phyloP scores from a whole-genome alignment of 2,113 vertebrate genomes.

The Dicentrarchus labrax region DNA sequence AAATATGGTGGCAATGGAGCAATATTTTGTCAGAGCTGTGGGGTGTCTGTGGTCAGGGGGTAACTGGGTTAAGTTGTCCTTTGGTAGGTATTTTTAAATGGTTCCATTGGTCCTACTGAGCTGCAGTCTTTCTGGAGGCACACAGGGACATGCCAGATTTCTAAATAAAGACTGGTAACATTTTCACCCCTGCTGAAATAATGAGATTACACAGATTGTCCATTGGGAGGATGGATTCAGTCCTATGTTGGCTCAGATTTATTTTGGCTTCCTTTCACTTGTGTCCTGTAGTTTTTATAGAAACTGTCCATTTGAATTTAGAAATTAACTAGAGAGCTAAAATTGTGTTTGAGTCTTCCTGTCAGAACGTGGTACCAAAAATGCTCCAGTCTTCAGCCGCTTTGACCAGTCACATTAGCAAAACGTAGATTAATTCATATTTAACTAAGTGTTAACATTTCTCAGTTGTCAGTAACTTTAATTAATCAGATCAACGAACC shows the following conservation, averaged over 20 bases:
- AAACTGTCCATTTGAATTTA: constrained; percentile 20
- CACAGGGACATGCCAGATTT: constrained; percentile 23
- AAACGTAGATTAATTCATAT: not conserved
- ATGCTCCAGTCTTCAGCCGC: not conserved
- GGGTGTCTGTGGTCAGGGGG: not conserved
- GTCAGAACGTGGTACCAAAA: not conserved
- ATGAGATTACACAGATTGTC: constrained; percentile 55
- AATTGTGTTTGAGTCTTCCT: constrained; percentile 7
- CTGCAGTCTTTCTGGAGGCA: constrained; percentile 3
- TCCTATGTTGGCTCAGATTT: constrained; percentile 22
- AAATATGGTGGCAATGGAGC: not conserved
- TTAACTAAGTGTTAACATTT: not conserved
- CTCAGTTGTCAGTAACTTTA: not conserved
- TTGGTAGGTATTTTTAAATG: not conserved
- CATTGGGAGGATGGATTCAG: constrained; percentile 41
- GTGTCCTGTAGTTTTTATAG: constrained; percentile 17
- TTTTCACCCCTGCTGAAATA: constrained; percentile 60
- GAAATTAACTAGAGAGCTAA: constrained; percentile 8
- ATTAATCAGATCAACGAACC: no score
- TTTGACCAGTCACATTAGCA: not conserved
- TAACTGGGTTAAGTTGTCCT: constrained; percentile 9
- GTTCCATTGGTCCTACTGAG: constrained; percentile 14
- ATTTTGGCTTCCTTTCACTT: constrained; percentile 28
- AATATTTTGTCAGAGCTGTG: not conserved
- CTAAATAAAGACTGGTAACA: constrained; percentile 54